A percentile compares a stretch with the other conserved stretches of the same genome.
Evolutionary conservation across 2,888 invertebrate species (phyloP).

Genomic region (Proisotoma minuta): DNA sequence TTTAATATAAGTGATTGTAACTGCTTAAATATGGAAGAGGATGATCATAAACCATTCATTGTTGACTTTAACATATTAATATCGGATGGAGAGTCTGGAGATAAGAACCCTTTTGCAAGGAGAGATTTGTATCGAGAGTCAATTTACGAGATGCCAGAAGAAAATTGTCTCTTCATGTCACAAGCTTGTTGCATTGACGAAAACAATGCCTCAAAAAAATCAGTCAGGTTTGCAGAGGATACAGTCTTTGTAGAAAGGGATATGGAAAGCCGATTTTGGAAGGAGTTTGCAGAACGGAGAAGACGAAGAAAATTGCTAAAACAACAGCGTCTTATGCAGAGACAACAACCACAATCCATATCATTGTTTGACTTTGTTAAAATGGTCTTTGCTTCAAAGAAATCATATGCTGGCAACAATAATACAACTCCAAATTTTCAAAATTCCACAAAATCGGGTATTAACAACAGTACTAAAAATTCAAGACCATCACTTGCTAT

Average conservation of each 20-base stretch:
- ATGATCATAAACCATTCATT: not conserved
- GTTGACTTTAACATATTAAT: not conserved
- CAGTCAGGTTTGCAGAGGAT: conserved; percentile 33
- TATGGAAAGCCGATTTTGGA: conserved; percentile 37
- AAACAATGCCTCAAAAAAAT: conserved; percentile 13
- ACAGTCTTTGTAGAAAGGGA: conserved; percentile 39
- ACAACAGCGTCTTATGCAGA: not conserved
- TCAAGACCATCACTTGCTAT: no score
- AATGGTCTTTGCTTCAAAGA: not conserved
- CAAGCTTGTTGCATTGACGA: not conserved
- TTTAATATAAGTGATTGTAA: not conserved
- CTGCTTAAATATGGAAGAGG: not conserved
- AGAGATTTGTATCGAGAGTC: not conserved
- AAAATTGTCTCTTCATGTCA: not conserved
- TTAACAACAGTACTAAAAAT: no score
- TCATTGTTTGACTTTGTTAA: not conserved
- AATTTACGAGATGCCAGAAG: not conserved
- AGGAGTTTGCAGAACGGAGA: conserved; percentile 26
- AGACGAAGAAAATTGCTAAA: conserved; percentile 17
- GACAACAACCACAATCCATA: not conserved
- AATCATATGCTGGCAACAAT: not conserved
- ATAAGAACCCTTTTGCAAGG: not conserved
- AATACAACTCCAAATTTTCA: no score
- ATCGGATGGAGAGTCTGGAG: not conserved
- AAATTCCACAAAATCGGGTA: no score